Conservation (phyloP, 2,888 invertebrate species). For the Maniola hyperantus region DNA sequence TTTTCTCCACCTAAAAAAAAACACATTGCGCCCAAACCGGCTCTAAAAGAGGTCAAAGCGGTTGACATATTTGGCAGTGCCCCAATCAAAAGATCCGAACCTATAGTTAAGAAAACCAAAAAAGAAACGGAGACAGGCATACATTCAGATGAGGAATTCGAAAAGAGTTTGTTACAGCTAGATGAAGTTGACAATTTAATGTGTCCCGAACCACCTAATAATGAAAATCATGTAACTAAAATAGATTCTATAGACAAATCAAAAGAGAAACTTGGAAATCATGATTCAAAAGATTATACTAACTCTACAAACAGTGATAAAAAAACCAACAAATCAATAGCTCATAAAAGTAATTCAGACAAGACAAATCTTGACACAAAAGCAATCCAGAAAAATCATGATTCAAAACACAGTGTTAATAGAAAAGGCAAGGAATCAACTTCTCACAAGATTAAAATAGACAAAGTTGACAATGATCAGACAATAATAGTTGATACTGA, state of each 20-base stretch:
- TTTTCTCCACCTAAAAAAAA: slow-evolving; percentile 50
- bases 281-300: slow-evolving; percentile 10
- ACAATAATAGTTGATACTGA: slow-evolving; percentile 19
- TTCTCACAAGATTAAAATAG: slow-evolving; percentile 29
- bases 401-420: neutral
- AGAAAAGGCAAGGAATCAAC: slow-evolving; percentile 19
- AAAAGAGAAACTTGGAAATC: slow-evolving; percentile 11
- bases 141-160: slow-evolving; percentile 88
- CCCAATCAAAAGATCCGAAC: slow-evolving; percentile 83
- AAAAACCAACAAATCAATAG: slow-evolving; percentile 9
- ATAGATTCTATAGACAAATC: slow-evolving; percentile 15
- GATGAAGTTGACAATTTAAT: slow-evolving; percentile 76
- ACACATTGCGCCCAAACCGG: slow-evolving; percentile 45
- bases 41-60: slow-evolving; percentile 67
- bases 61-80: slow-evolving; percentile 84
- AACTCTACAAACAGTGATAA: slow-evolving; percentile 5
- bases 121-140: slow-evolving; percentile 78
- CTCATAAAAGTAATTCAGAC: slow-evolving; percentile 29
- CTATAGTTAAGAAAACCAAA: slow-evolving; percentile 67
- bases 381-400: neutral
- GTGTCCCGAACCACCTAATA: slow-evolving; percentile 19
- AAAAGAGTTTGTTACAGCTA: slow-evolving; percentile 85
- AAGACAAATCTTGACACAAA: slow-evolving; percentile 28
- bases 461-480: slow-evolving; percentile 29
- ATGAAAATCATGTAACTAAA: slow-evolving; percentile 15